A percentile compares a stretch with the other conserved stretches of the same genome.
Conservation (phyloP, 2,113 vertebrate species). For the Orientallactaga bullata region DNA sequence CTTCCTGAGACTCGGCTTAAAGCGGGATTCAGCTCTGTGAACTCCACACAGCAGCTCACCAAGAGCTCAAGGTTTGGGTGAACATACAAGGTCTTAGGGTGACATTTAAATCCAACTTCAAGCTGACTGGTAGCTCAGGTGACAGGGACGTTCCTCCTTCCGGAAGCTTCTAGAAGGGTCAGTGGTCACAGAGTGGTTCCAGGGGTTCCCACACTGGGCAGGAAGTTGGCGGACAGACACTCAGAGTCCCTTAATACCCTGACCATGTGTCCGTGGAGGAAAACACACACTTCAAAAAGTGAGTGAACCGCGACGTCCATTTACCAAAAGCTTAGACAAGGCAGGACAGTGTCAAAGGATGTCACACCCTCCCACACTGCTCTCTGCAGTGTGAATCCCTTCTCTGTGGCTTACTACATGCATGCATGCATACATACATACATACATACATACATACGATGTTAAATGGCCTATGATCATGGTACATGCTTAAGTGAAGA, state of each 20-base stretch:
- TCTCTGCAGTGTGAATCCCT: rapidly evolving
- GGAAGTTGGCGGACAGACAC: neutral
- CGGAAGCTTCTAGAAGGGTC: neutral
- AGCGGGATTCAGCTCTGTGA: neutral
- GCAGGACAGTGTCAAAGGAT: neutral
- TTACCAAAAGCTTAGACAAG: rapidly evolving
- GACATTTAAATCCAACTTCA: neutral
- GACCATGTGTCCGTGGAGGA: rapidly evolving
- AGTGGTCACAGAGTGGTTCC: rapidly evolving
- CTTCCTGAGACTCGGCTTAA: rapidly evolving
- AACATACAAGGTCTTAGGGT: rapidly evolving
- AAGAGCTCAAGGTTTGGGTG: rapidly evolving
- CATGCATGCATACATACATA: too few relatives aligned
- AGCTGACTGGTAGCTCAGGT: neutral
- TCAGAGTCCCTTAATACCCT: neutral
- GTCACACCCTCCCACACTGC: rapidly evolving
- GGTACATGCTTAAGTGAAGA: neutral
- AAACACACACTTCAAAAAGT: rapidly evolving
- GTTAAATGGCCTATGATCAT: neutral
- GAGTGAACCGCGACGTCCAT: neutral
- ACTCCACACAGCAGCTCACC: neutral
- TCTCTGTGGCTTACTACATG: too few relatives aligned
- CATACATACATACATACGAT: too few relatives aligned
- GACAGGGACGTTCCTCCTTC: too few relatives aligned
- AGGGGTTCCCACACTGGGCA: rapidly evolving